These are phyloP conservation scores for Drosophila seguyi DNA, from an alignment of 1,140 invertebrate genomes.

Conservation along the genomic window DNA sequence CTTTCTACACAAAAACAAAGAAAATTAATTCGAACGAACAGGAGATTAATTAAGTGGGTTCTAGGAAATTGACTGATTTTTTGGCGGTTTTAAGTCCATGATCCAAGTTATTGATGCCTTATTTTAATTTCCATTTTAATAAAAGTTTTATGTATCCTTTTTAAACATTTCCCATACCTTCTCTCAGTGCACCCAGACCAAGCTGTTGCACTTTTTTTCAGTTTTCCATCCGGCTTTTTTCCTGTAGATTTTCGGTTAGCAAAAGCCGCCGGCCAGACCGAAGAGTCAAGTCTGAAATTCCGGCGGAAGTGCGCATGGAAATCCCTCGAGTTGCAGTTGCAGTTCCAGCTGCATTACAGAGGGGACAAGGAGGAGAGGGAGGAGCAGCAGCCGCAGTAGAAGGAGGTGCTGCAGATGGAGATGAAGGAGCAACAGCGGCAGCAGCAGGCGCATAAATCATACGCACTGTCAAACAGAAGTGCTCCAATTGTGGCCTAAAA, in stretches of 20 bases:
- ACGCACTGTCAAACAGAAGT: conserved; percentile 83
- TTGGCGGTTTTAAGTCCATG: too few relatives aligned
- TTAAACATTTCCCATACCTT: background rate
- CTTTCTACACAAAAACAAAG: conserved; percentile 31
- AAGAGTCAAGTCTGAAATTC: conserved; percentile 77
- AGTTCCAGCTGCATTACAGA: conserved; percentile 25
- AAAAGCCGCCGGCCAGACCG: conserved; percentile 60
- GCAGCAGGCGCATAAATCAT: conserved; percentile 77
- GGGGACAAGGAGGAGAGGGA: too few relatives aligned
- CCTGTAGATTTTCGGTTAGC: conserved; percentile 14
- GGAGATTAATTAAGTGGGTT: background rate
- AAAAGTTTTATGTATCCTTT: too few relatives aligned
- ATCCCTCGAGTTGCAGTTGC: conserved; percentile 24
- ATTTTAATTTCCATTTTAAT: too few relatives aligned
- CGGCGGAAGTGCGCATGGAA: conserved; percentile 75
- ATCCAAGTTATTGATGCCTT: too few relatives aligned
- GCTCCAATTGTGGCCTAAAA: conserved; percentile 83
- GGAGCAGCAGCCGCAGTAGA: background rate
- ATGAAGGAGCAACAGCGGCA: conserved; percentile 47
- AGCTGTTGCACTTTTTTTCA: conserved; percentile 73
- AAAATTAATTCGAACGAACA: background rate
- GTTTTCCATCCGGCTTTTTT: conserved; percentile 21
- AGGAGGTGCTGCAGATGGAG: conserved; percentile 1
- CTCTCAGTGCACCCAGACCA: conserved; percentile 10
- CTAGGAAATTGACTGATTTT: too few relatives aligned